Evolutionary conservation across 1,140 invertebrate genomes (phyloP).

Genomic region (Aplysia californica): DNA sequence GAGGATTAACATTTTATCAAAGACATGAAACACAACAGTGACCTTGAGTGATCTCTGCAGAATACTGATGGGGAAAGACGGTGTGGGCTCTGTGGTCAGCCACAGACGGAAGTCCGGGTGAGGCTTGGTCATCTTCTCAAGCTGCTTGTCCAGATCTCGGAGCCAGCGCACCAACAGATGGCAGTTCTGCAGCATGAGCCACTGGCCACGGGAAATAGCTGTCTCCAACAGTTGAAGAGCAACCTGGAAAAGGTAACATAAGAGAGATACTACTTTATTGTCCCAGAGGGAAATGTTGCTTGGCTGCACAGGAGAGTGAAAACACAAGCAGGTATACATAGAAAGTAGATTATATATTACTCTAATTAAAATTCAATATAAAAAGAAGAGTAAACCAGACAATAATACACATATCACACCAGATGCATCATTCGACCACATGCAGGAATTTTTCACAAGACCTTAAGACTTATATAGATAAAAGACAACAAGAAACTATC

Average conservation of each 20-base stretch:
- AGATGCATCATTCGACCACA: too few relatives aligned
- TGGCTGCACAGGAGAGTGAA: neutral
- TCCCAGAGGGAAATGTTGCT: neutral
- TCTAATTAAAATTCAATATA: too few relatives aligned
- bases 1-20: too few relatives aligned
- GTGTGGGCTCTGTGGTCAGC: constrained; percentile 89
- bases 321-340: too few relatives aligned
- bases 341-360: too few relatives aligned
- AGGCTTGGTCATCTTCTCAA: constrained; percentile 82
- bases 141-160: constrained; percentile 81
- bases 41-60: constrained; percentile 87
- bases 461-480: too few relatives aligned
- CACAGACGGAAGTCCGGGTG: constrained; percentile 92
- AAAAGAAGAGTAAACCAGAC: too few relatives aligned
- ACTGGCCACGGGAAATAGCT: constrained; percentile 82
- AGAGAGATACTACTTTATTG: neutral
- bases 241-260: constrained; percentile 66
- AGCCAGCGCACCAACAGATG: constrained; percentile 86
- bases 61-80: constrained; percentile 88
- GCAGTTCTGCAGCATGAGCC: constrained; percentile 92
- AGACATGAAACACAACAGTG: too few relatives aligned
- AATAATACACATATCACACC: too few relatives aligned
- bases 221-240: constrained; percentile 79
- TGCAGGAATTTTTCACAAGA: neutral
- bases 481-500: too few relatives aligned